phyloP scores from a whole-genome alignment of 2,888 invertebrate genomes.

The Meghimatium bilineatum region DNA sequence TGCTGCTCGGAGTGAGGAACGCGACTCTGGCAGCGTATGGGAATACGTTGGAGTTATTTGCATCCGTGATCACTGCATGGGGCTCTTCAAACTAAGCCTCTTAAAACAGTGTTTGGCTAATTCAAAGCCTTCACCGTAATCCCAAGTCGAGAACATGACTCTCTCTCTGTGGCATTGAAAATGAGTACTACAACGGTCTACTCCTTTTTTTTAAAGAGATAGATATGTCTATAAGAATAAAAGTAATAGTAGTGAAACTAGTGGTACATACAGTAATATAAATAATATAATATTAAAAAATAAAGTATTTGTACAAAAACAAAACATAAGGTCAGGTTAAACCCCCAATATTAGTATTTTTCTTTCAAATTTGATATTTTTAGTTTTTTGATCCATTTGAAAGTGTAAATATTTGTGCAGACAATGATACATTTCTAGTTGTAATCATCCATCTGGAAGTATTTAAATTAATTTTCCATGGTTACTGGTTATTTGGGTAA shows the following conservation, averaged over 20 bases:
- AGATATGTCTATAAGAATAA: neutral
- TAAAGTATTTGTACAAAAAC: no score
- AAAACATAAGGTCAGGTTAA: no score
- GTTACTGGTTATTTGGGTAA: no score
- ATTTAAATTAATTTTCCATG: no score
- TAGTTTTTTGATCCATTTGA: no score
- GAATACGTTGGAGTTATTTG: neutral
- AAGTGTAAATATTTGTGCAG: no score
- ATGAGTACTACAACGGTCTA: neutral
- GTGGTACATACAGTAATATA: neutral
- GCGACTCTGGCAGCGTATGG: neutral
- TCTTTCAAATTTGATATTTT: no score
- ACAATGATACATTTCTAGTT: no score
- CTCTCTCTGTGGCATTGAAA: conserved; percentile 8
- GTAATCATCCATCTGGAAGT: no score
- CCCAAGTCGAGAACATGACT: no score
- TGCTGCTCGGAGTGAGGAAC: neutral
- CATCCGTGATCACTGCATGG: conserved; percentile 2
- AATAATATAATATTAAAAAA: neutral
- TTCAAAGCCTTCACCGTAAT: neutral
- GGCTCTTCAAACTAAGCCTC: conserved; percentile 7
- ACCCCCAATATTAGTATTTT: no score
- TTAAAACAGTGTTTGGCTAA: conserved; percentile 11
- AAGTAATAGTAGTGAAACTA: neutral
- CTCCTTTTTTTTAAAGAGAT: neutral